Percentiles rank a stretch among this genome's conserved stretches.
These are phyloP conservation scores for Nudaria mundana DNA, from an alignment of 2,888 invertebrate genomes.

Conservation along the genomic window DNA sequence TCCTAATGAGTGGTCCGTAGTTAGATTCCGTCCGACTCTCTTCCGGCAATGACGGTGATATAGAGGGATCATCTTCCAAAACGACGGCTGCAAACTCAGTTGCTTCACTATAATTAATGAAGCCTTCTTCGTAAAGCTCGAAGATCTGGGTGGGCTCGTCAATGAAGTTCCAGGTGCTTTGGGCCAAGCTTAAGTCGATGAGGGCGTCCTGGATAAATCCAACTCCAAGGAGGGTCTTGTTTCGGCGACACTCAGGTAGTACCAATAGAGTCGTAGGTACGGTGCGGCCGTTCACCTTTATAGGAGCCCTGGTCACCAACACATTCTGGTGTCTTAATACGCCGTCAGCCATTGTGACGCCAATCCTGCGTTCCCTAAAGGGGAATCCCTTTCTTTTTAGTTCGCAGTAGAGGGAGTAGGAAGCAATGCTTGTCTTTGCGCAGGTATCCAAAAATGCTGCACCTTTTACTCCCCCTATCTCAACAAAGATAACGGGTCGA, in stretches of 20 bases:
- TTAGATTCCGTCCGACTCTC: too few relatives aligned
- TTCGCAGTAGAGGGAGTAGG: not conserved
- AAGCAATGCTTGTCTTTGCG: not conserved
- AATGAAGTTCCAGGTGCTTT: slow-evolving; percentile 17
- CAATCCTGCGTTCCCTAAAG: not conserved
- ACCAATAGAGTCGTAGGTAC: slow-evolving; percentile 4
- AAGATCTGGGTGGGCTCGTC: slow-evolving; percentile 2
- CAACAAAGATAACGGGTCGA: not conserved
- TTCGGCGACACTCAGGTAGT: slow-evolving; percentile 9
- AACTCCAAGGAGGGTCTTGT: slow-evolving; percentile 15
- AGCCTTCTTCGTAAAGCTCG: not conserved
- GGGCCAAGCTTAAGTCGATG: slow-evolving; percentile 15
- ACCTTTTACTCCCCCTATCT: not conserved
- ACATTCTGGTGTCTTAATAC: not conserved
- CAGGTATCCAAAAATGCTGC: not conserved
- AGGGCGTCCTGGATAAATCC: slow-evolving; percentile 18
- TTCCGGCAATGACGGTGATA: too few relatives aligned
- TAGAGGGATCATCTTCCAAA: too few relatives aligned
- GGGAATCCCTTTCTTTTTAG: not conserved
- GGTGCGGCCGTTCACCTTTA: not conserved
- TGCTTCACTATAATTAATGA: too few relatives aligned
- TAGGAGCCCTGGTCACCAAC: not conserved
- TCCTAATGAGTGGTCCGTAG: too few relatives aligned
- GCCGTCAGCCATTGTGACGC: not conserved
- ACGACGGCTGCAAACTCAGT: too few relatives aligned